Evolutionary conservation across 2,888 invertebrate species (phyloP).

Genomic region (Drosophila greeni): DNA sequence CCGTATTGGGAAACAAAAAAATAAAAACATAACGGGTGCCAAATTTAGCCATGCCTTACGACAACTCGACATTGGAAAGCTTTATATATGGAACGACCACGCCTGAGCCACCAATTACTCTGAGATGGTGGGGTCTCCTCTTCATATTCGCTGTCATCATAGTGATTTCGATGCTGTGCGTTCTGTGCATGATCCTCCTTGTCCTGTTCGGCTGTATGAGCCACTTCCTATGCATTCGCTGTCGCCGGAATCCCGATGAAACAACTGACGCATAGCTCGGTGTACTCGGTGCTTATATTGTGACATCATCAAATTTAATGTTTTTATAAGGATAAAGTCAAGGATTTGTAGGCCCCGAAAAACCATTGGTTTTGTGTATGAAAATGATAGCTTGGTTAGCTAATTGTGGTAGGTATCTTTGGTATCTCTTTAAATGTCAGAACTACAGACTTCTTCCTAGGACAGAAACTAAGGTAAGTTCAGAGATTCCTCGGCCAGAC

Average conservation of each 20-base stretch:
- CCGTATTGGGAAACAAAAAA: too few species aligned
- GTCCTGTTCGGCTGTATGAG: slow-evolving; percentile 16
- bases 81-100: background rate
- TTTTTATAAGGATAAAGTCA: background rate
- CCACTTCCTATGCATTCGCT: slow-evolving; percentile 11
- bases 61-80: background rate
- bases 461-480: background rate
- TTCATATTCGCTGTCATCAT: slow-evolving; percentile 9
- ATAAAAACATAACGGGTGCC: too few species aligned
- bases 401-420: too few species aligned
- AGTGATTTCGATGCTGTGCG: background rate
- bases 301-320: too few species aligned
- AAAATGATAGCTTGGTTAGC: background rate
- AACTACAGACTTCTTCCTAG: background rate
- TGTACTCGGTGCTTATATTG: background rate
- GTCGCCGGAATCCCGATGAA: background rate
- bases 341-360: background rate
- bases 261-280: background rate
- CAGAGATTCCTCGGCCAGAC: background rate
- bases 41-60: background rate
- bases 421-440: background rate
- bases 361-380: background rate
- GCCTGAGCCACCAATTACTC: background rate
- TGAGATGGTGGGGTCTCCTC: slow-evolving; percentile 3
- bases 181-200: background rate